These are phyloP conservation scores for Trachemys scripta DNA, from an alignment of 2,113 vertebrate species.

Conservation along the genomic window DNA sequence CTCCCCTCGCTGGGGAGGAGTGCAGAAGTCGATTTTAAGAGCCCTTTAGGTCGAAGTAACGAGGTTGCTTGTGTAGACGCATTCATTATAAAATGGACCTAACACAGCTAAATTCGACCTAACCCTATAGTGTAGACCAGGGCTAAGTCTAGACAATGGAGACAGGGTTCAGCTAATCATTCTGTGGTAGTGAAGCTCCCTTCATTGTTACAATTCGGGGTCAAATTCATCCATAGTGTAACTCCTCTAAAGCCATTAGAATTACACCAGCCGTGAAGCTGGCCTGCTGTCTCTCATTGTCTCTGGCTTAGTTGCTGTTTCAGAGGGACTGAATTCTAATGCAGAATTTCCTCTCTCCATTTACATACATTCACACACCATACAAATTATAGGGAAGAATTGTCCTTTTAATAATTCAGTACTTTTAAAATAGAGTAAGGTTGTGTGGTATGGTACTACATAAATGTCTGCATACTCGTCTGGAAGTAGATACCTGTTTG, in stretches of 20 bases:
- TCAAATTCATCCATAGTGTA: slow-evolving; percentile 39
- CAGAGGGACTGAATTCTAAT: neutral
- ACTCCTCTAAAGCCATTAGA: slow-evolving; percentile 14
- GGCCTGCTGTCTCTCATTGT: neutral
- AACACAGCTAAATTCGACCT: too few relatives aligned
- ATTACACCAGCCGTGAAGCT: neutral
- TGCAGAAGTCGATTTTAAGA: too few relatives aligned
- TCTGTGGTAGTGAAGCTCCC: slow-evolving; percentile 19
- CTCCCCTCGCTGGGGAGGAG: too few relatives aligned
- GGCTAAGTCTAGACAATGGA: neutral
- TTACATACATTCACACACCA: accelerated
- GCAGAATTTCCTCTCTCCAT: neutral
- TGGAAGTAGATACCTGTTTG: neutral
- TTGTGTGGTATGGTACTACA: neutral
- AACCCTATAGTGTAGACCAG: too few relatives aligned
- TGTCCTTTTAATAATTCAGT: neutral
- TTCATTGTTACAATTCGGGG: slow-evolving; percentile 31
- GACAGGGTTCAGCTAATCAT: neutral
- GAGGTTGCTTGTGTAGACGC: too few relatives aligned
- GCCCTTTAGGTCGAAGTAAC: too few relatives aligned
- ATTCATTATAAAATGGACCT: too few relatives aligned
- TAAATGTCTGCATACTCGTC: neutral
- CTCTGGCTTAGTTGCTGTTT: neutral
- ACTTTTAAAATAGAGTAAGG: neutral
- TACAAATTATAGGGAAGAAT: neutral